Evolutionary conservation across 2,113 vertebrate species (phyloP), one percentile per base, ranked within the genome.

Genomic region (Cyrtonyx montezumae): DNA sequence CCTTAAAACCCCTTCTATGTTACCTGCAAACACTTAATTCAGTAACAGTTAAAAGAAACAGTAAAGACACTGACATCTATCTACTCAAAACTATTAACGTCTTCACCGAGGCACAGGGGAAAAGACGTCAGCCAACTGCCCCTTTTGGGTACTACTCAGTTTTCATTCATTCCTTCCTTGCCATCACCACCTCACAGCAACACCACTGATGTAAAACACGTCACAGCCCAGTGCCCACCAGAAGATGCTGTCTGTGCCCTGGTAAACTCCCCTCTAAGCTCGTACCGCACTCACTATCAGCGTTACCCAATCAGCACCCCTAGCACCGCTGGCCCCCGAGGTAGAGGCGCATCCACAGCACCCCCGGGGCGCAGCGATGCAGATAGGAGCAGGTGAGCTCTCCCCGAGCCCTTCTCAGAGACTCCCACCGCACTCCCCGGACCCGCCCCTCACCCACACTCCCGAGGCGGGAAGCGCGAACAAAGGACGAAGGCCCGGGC

Each of bases 41-140:
- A 4, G 2, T 3, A 30, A 12, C 8, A 36, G 10, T 11, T 30
- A 10, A 10, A 11, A 65, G 17, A 26, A 3, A 7, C 48, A 36
- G 8, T 0, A 36, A 25, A 67, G 5, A 5, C n/a, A 8, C 12
- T 11, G 2, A 6, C 3, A 2, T 0, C 2, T 6, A 42, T n/a
- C 8, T 5, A 4, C 3, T 46, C 28, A 36, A 71, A 32, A 15
- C 37, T 81, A 12, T 46, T 3, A 3, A 4, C 0, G 3, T 5
- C 76, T 71, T 17, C 61, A 8, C 0, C 12, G 79, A 80, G 36
- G 49, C 43, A 34, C 1, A 4, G 3, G 1, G 14, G 7, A 30
- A 14, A 46, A 25, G 42, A 11, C 30, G 6, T 2, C 0, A 51
- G 23, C 37, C 19, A 25, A 34, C 1, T 1, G 14, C 2, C 51